Base-by-base conservation (phyloP, 2,113 vertebrate species). In the Emydura subglobosa region DNA sequence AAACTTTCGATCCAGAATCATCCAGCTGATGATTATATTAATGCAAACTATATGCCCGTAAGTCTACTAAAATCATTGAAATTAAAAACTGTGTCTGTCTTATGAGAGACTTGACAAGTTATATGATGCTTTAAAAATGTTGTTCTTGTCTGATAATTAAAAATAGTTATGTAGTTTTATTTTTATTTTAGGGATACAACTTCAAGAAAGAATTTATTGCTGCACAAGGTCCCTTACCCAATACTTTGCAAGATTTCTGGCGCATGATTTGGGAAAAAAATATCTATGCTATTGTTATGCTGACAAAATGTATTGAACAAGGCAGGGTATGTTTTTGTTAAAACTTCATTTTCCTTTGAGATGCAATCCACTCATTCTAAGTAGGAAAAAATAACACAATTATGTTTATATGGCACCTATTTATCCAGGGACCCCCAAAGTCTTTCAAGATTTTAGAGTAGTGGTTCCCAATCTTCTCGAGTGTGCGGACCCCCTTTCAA, bases 261-360 rank as follows among this genome's bases (percentile, higher is more conserved):
- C 99, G 98, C 87, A 99, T 99, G 99, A 97, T 99, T 95, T 99
- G 99, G 99, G 99, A 99, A 96, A 99, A 99, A 97, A 98, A 98
- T 8, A 97, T 99, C 22, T 98, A 98, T 88, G 99, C 99, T 10
- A 50, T 99, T 83, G 99, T 99, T 92, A 99, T 99, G 99, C 96
- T 99, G 97, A 99, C 99, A 86, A 99, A 98, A 96, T 99, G 99
- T 87, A 98, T 99, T 59, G 99, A 99, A 94, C 99, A 99, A 96
- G 99, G 99, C 94, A 98, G 99, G 97, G 99, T 99, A 97, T 97
- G 98, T 97, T 95, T 88, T 87, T 99, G 98, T 96, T 98, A 31
- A 99, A 99, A 96, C 27, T 12, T 6, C 94, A 79, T 10, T 9
- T 10, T 74, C n/a, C 82, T 21, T 79, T 85, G 54, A 94, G 68